Percentiles rank a stretch among this genome's conserved stretches.
These are phyloP conservation scores for Vimba vimba DNA, from an alignment of 2,113 vertebrate genomes.

Conservation along the genomic window DNA sequence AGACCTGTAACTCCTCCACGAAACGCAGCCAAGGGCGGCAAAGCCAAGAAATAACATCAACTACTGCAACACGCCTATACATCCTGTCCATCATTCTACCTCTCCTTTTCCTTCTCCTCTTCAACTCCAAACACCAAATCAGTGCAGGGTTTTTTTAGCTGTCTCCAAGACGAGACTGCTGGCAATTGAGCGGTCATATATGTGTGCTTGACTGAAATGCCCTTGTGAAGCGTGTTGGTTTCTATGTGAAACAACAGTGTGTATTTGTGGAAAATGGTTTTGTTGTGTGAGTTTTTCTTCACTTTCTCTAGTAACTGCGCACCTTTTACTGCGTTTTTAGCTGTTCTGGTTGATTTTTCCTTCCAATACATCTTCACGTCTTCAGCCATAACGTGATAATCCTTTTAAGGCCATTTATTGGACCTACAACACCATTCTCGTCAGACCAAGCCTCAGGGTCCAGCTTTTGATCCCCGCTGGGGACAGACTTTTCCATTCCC, in stretches of 20 bases:
- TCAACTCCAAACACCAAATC: conserved; percentile 79
- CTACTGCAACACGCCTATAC: conserved; percentile 50
- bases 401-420: conserved; percentile 47
- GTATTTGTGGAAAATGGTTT: conserved; percentile 12
- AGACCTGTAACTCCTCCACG: conserved; percentile 92
- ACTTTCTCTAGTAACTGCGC: not conserved
- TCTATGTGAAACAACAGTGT: conserved; percentile 52
- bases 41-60: conserved; percentile 91
- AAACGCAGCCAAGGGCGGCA: conserved; percentile 78
- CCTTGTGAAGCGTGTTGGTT: conserved; percentile 32
- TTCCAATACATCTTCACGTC: conserved; percentile 27
- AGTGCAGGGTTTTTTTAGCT: conserved; percentile 73
- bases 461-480: conserved; percentile 25
- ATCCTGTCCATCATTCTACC: conserved; percentile 66
- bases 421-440: conserved; percentile 43
- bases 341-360: conserved; percentile 15
- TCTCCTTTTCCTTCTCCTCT: conserved; percentile 72
- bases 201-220: conserved; percentile 14
- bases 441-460: conserved; percentile 54
- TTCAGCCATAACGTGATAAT: conserved; percentile 38
- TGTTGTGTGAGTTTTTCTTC: not conserved
- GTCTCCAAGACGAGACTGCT: conserved; percentile 76
- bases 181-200: conserved; percentile 55
- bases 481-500: conserved; percentile 42
- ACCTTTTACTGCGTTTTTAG: conserved; percentile 28